Evolutionary conservation across 2,113 vertebrate species (phyloP), one percentile per base, ranked within the genome.

Genomic region (Leucoraja erinaceus): DNA sequence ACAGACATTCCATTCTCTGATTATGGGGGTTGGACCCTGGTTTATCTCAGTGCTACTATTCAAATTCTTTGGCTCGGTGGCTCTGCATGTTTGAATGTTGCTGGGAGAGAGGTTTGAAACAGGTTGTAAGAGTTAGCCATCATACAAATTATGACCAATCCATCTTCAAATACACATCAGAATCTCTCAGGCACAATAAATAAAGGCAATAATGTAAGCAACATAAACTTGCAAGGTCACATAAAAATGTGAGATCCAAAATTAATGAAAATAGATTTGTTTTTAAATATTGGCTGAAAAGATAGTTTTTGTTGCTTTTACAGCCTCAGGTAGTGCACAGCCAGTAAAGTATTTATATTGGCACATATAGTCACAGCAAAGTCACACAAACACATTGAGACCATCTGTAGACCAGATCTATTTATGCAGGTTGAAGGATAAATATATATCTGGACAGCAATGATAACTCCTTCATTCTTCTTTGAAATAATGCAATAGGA

Each of bases 61-160:
- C 6, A 61, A n/a, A 63, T 88, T 88, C 31, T 12, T 86, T 63
- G 12, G 28, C 3, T 28, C 12, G 1, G 1, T 18, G 59, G 56
- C 25, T 84, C 28, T 88, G 59, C 28, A 56, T 88, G 59, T 18
- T 63, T 88, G 59, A 88, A 63, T 88, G n/a, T 88, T 88, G 59
- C 6, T 31, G 12, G 59, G 59, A 28, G 63, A n/a, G 31, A 88
- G 14, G 14, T 88, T 31, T 63, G 56, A 6, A 61, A 88, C 61
- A 61, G 83, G 28, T 2, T 31, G 83, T 31, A 18, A 33, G 83
- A 31, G 16, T 18, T 63, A 63, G 31, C 4, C 59, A 88, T 61
- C 11, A 31, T 18, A 0, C 10, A 63, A 6, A 16, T 4, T 8
- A 12, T 28, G n/a, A 22, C 2, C 4, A 16, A 56, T 25, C 54